phyloP scores from a whole-genome alignment of 2,113 vertebrate genomes.

The Mola mola region DNA sequence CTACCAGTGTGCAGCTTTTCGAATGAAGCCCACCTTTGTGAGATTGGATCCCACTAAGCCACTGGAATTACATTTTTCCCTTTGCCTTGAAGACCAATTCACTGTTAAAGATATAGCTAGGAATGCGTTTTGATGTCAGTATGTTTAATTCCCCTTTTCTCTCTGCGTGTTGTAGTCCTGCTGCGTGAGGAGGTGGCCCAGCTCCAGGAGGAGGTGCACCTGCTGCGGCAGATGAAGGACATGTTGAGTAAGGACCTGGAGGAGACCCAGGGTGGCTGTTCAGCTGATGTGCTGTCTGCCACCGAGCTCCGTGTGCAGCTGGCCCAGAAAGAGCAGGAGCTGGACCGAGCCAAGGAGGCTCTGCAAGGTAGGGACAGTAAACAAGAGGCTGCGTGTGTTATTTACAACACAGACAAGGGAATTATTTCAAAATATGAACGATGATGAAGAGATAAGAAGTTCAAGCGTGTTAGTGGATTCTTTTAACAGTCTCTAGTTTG shows the following conservation, averaged over 20 bases:
- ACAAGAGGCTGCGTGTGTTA: not conserved
- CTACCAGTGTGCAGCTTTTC: constrained; percentile 1
- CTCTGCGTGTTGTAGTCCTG: constrained; percentile 80
- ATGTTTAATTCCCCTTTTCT: constrained; percentile 12
- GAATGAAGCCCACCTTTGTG: not conserved
- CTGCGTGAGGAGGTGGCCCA: constrained; percentile 95
- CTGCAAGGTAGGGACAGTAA: constrained; percentile 87
- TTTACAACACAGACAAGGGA: too few species aligned
- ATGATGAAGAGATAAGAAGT: too few species aligned
- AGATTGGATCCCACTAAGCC: not conserved
- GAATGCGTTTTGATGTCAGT: not conserved
- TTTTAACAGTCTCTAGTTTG: too few species aligned
- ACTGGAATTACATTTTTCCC: not conserved
- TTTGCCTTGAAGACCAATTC: not conserved
- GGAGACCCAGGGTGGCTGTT: constrained; percentile 91
- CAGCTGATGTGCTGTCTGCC: constrained; percentile 90
- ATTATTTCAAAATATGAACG: too few species aligned
- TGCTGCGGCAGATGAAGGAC: constrained; percentile 98
- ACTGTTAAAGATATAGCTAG: not conserved
- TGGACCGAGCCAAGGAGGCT: constrained; percentile 94
- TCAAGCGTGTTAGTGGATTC: too few species aligned
- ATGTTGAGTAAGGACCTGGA: constrained; percentile 96
- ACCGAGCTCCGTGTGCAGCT: constrained; percentile 97
- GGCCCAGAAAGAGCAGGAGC: constrained; percentile 95
- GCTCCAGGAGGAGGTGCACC: constrained; percentile 97